Evolutionary conservation across 1,140 invertebrate species (phyloP), one percentile per base, ranked within the genome.

Genomic region (Pseudomyrmex gracilis): DNA sequence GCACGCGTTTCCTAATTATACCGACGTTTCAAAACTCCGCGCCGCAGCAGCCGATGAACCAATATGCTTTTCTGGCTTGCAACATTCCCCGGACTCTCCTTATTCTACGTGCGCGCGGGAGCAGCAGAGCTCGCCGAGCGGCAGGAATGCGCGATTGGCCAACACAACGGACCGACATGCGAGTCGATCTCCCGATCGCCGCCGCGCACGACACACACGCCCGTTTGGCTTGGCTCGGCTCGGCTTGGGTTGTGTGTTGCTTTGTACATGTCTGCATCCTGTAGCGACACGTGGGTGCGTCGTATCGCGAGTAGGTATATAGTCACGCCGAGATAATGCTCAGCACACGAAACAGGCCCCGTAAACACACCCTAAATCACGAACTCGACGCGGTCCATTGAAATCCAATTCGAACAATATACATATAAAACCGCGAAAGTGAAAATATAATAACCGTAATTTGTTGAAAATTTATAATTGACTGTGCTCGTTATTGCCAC

Each of bases 11-110:
- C 91, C 91, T 93, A 93, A 93, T 93, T 93, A 93, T 92, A 92
- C 89, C 89, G 77, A 84, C 77, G 90, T 93, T 93, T 93, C 92
- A 93, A 93, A 93, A 93, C 87, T 34, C 34, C 85, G 84, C 47
- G 73, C 73, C 45, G 58, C 53, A 70, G 20, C 82, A 92, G 91
- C 92, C 92, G 92, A 93, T 93, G 92, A 93, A 93, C 92, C 92
- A 93, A 94, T 93, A 93, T 92, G 90, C 91, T 92, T 93, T 91
- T 93, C 91, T 92, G 89, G 83, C 92, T 94, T 92, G 87, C 92
- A 89, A 92, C 92, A 92, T 90, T 88, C 90, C 84, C 84, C 68
- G 55, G 57, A 49, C 86, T 83, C 84, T 80, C 82, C 76, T 87
- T 87, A 82, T 85, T 87, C 84, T 73, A 73, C 83, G 70, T 71